Conservation (phyloP, 2,888 invertebrate species). For the Chromoteleia sp. region DNA sequence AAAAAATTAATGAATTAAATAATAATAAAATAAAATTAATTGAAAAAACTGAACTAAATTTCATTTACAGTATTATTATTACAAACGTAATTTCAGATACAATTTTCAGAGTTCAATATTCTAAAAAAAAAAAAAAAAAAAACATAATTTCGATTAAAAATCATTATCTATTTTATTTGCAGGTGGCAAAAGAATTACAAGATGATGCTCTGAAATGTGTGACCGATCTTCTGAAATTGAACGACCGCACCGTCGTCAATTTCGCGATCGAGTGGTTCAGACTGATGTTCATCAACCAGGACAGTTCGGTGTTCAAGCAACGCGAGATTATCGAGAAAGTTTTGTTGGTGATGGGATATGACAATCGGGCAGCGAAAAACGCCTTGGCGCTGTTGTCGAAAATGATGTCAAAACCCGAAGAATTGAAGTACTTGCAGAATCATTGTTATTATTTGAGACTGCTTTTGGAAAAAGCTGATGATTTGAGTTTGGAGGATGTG, state of each 20-base stretch:
- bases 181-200: conserved; percentile 79
- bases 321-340: conserved; percentile 80
- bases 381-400: conserved; percentile 77
- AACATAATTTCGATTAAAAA: too few species aligned
- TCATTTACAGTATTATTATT: too few species aligned
- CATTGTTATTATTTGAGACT: conserved; percentile 88
- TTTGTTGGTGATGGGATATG: conserved; percentile 79
- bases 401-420: conserved; percentile 77
- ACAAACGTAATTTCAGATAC: too few species aligned
- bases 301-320: conserved; percentile 77
- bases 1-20: too few species aligned
- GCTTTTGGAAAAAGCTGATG: conserved; percentile 91
- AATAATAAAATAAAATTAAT: too few species aligned
- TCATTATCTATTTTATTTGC: not conserved
- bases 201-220: conserved; percentile 76
- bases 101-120: too few species aligned
- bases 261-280: conserved; percentile 82
- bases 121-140: too few species aligned
- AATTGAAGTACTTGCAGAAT: conserved; percentile 84
- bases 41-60: too few species aligned
- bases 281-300: conserved; percentile 78
- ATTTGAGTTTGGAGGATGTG: conserved; percentile 90
- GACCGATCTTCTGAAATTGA: conserved; percentile 78
- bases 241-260: conserved; percentile 77
- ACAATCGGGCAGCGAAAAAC: conserved; percentile 80